These are phyloP conservation scores for Oophaga pumilio DNA, from an alignment of 2,113 vertebrate species.

Conservation along the genomic window DNA sequence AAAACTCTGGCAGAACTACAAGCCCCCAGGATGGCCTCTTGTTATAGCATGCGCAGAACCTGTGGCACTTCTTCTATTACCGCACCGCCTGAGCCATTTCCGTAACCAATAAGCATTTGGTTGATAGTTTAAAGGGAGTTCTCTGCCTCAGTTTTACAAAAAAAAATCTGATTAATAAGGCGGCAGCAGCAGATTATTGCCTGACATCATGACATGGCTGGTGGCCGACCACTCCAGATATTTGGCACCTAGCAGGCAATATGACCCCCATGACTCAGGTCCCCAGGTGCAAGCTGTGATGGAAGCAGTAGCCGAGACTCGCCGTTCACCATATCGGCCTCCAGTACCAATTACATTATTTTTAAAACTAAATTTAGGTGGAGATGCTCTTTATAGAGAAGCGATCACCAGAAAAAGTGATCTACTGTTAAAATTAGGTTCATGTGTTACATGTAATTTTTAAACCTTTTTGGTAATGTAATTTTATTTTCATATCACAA, in stretches of 20 bases:
- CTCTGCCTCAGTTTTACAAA: not conserved
- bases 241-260: not conserved
- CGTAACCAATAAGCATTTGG: not conserved
- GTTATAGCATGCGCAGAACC: not conserved
- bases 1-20: not conserved
- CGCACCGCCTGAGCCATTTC: not conserved
- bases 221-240: not conserved
- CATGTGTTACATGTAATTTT: too few relatives aligned
- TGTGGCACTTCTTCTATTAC: not conserved
- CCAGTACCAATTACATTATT: not conserved
- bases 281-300: not conserved
- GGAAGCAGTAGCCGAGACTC: not conserved
- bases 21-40: not conserved
- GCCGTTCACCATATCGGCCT: not conserved
- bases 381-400: not conserved
- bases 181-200: not conserved
- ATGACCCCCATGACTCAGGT: not conserved
- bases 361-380: not conserved
- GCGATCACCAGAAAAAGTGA: not conserved
- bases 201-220: not conserved
- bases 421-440: too few relatives aligned
- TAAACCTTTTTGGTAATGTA: too few relatives aligned
- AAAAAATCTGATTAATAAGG: not conserved
- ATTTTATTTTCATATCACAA: too few relatives aligned
- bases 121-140: not conserved